Base-by-base conservation (phyloP, 2,888 invertebrate species). In the Hipparchia sbordonii region DNA sequence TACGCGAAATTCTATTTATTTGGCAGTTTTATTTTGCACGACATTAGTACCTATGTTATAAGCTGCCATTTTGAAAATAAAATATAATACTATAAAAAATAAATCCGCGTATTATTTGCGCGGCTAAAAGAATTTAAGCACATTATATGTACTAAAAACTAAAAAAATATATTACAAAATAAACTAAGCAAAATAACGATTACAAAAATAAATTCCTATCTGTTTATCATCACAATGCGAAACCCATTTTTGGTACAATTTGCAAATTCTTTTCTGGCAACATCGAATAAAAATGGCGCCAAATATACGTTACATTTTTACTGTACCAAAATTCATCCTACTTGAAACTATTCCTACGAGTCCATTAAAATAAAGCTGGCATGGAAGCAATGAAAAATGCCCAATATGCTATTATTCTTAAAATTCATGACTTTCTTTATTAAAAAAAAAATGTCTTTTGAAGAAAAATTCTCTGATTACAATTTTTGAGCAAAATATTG, bases 161-260 rank as follows among this genome's bases (percentile, higher is more conserved):
- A 83, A 77, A 85, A 85, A 84, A 83, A 84, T 84, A 84, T 83
- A 80, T 82, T 87, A 89, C 81, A 89, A 89, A 88, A 89, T 87
- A 90, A 88, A 85, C 87, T 89, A 86, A 82, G 82, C 81, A 84
- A 85, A 86, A 87, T 85, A 87, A 89, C 81, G 79, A 80, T 85
- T 90, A 89, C 82, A 90, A 90, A 91, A 90, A 91, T 89, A 89
- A 86, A 78, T 81, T 81, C 79, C 82, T 80, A 79, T 79, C 78
- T 80, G 77, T 84, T 83, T 80, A 75, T 77, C 80, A 88, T 90
- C 90, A 90, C 90, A 90, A 84, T 82, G 82, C 82, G 70, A 76
- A 82, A 80, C 78, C 80, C 79, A 79, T 72, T 72, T 76, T 80
- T 78, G 80, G 81, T 79, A 80, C 82, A 75, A 77, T 69, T 74